A percentile compares a stretch with the other conserved stretches of the same genome.
Conservation (phyloP, 2,113 vertebrate genomes). For the Actenoides hombroni region DNA sequence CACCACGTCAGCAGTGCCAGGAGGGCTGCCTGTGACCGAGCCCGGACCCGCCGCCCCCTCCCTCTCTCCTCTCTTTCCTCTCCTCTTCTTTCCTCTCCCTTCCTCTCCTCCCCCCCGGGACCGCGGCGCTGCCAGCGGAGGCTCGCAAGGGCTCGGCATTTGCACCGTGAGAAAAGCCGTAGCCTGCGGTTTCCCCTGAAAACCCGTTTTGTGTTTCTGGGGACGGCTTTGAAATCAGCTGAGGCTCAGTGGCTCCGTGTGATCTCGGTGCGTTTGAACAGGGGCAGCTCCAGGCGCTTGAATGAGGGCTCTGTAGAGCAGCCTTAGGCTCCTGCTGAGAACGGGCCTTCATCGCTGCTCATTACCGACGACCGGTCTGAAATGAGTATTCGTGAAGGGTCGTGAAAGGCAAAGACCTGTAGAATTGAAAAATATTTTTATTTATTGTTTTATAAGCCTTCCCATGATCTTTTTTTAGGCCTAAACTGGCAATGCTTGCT, state of each 20-base stretch:
- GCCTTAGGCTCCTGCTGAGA: accelerated
- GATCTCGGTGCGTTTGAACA: accelerated
- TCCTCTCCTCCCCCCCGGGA: not conserved
- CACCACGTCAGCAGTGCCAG: constrained; percentile 15
- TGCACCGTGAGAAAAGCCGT: not conserved
- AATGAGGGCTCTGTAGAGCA: not conserved
- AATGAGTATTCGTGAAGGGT: accelerated
- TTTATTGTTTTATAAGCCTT: not conserved
- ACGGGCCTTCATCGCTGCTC: accelerated
- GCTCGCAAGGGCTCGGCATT: not conserved
- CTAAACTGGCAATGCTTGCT: not conserved
- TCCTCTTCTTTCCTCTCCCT: not conserved
- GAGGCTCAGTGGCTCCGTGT: not conserved
- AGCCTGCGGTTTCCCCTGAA: not conserved
- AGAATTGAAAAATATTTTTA: accelerated
- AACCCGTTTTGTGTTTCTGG: not conserved
- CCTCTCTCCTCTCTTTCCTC: not conserved
- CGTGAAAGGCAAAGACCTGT: not conserved
- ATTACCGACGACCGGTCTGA: accelerated
- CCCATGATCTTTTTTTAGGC: not conserved
- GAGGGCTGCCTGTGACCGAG: not conserved
- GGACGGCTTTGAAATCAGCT: accelerated
- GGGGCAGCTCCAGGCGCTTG: not conserved
- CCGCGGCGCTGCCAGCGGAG: not conserved
- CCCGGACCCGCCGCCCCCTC: not conserved